These are phyloP conservation scores for Neria commutata DNA, from an alignment of 2,888 invertebrate species.

Conservation along the genomic window DNA sequence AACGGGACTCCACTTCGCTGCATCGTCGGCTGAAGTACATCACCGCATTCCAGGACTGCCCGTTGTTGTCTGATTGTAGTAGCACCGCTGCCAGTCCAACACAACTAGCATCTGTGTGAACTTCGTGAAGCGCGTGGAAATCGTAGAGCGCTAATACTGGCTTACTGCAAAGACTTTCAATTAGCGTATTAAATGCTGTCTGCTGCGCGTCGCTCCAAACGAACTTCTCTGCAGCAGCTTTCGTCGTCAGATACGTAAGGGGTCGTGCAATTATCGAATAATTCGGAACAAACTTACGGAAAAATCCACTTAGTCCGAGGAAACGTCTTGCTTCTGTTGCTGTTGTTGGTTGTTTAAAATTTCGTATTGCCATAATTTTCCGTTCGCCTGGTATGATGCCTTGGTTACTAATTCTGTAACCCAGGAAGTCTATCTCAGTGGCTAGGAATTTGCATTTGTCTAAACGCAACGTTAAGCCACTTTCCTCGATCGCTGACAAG, in stretches of 20 bases:
- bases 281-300: slow-evolving; percentile 12
- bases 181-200: slow-evolving; percentile 12
- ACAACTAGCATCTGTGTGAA: slow-evolving; percentile 18
- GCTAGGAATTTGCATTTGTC: slow-evolving; percentile 23
- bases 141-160: background rate
- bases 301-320: slow-evolving; percentile 11
- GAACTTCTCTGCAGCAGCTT: background rate
- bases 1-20: slow-evolving; percentile 26
- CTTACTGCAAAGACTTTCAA: slow-evolving; percentile 2
- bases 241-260: background rate
- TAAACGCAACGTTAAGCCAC: slow-evolving; percentile 16
- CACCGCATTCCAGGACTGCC: slow-evolving; percentile 19
- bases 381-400: slow-evolving; percentile 22
- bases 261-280: slow-evolving; percentile 15
- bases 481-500: background rate
- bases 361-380: slow-evolving; percentile 8
- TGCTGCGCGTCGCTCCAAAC: slow-evolving; percentile 12
- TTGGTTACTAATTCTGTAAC: slow-evolving; percentile 13
- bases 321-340: slow-evolving; percentile 10
- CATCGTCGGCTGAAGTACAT: slow-evolving; percentile 26
- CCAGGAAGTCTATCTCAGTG: slow-evolving; percentile 17
- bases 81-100: slow-evolving; percentile 15
- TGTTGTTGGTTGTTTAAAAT: slow-evolving; percentile 12
- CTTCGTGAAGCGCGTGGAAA: background rate
- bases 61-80: slow-evolving; percentile 11